Evolutionary conservation across 2,888 invertebrate species (phyloP).

Genomic region (Ormyrus rosae): DNA sequence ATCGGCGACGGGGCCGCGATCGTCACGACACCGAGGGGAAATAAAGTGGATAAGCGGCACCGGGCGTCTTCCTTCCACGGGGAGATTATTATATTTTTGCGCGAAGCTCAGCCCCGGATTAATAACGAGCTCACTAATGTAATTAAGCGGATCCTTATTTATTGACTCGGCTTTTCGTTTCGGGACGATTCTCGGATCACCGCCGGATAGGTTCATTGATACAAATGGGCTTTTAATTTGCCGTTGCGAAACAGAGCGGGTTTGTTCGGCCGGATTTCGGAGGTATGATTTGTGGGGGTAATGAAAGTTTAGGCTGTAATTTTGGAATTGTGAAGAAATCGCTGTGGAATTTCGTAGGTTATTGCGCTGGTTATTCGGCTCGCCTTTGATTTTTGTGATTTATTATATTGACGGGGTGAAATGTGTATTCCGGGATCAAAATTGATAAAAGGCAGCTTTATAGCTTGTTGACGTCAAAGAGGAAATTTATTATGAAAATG

Average conservation of each 20-base stretch:
- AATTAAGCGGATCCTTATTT: constrained; percentile 45
- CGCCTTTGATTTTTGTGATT: too few relatives aligned
- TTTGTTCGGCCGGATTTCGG: too few relatives aligned
- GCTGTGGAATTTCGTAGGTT: too few relatives aligned
- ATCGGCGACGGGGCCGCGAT: constrained; percentile 7
- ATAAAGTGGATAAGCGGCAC: constrained; percentile 44
- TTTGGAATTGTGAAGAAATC: too few relatives aligned
- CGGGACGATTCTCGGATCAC: background rate
- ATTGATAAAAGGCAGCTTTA: too few relatives aligned
- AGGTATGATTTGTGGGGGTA: too few relatives aligned
- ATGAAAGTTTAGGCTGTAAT: too few relatives aligned
- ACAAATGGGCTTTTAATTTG: constrained; percentile 31
- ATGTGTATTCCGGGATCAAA: too few relatives aligned
- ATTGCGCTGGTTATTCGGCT: too few relatives aligned
- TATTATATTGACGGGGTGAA: too few relatives aligned
- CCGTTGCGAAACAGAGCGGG: background rate
- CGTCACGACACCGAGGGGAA: constrained; percentile 48
- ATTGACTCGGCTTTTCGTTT: constrained; percentile 31
- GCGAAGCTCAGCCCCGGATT: constrained; percentile 33
- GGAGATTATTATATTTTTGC: constrained; percentile 48
- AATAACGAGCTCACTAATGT: constrained; percentile 35
- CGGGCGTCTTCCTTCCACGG: background rate
- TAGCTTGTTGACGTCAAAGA: too few relatives aligned
- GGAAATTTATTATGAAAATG: too few relatives aligned
- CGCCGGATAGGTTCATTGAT: constrained; percentile 17